Base-by-base conservation (phyloP, 2,113 vertebrate species). In the Regulus satrapa region DNA sequence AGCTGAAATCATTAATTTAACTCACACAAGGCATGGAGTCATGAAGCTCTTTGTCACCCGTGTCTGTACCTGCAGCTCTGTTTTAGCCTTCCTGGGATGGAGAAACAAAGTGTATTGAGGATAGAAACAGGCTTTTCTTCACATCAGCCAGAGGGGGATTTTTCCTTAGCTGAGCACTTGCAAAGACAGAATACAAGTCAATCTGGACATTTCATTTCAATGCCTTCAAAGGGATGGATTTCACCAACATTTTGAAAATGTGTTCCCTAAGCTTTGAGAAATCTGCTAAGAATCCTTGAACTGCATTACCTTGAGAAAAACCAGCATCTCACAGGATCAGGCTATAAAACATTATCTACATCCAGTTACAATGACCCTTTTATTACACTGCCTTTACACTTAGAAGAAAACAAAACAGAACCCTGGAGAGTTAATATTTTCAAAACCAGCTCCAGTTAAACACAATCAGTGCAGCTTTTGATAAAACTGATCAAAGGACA, bases 401-500 rank as follows among this genome's bases (percentile, higher is more conserved):
- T 36, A 75, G 41, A 45, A 71, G 64, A 72, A 92, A 96, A 88
- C 48, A 92, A 95, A 96, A 66, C 1, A 92, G 56, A 90, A 85
- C 45, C 49, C 73, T 66, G 76, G 83, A 94, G 96, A 88, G 83
- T 94, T 95, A 94, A 86, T 92, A 72, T 92, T 94, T 94, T 92
- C 69, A 78, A 95, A 95, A 73, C 36, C 69, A 95, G 88, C 61
- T 23, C 26, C 79, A 58, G 68, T 0, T 85, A 83, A 94, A 96
- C 91, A 94, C 84, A 96, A 91, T 96, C 81, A 78, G 68, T 46
- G 38, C 56, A 72, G 91, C 93, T 94, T 96, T 96, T 96, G 95
- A 96, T 94, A 93, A 94, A 93, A 94, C 41, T 95, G 96, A 97
- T 97, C 96, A 96, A 94, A 95, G 75, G 63, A 69, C 68, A 86